Conservation (phyloP, 2,888 invertebrate species). For the Microplitis manilae region DNA sequence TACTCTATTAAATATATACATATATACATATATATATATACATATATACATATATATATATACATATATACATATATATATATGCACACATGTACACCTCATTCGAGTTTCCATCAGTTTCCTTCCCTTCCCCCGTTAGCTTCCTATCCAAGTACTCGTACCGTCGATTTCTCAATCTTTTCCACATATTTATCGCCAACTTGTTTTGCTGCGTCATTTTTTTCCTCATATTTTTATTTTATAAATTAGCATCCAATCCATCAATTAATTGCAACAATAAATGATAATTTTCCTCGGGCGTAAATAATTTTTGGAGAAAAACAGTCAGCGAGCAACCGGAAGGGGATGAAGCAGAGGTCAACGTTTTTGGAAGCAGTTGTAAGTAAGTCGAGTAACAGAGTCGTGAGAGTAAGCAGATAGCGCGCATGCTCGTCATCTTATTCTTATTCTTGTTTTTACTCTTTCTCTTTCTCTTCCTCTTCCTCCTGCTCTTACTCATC, state of each 20-base stretch:
- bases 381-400: conserved; percentile 50
- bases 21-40: too few species aligned
- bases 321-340: conserved; percentile 16
- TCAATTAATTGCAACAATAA: not conserved
- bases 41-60: too few species aligned
- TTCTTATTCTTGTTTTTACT: not conserved
- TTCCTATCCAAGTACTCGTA: conserved; percentile 19
- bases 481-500: too few species aligned
- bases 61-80: too few species aligned
- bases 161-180: conserved; percentile 42
- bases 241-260: not conserved
- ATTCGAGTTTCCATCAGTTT: not conserved
- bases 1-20: not conserved
- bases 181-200: conserved; percentile 39
- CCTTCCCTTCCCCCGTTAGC: conserved; percentile 25
- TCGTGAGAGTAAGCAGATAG: conserved; percentile 33
- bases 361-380: conserved; percentile 63
- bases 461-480: not conserved
- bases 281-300: not conserved
- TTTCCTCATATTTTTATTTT: not conserved
- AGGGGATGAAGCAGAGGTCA: conserved; percentile 48
- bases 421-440: conserved; percentile 35
- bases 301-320: too few species aligned
- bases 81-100: not conserved
- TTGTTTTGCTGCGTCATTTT: not conserved